phyloP scores from a whole-genome alignment of 2,888 invertebrate genomes.

The Dasypolia templi region DNA sequence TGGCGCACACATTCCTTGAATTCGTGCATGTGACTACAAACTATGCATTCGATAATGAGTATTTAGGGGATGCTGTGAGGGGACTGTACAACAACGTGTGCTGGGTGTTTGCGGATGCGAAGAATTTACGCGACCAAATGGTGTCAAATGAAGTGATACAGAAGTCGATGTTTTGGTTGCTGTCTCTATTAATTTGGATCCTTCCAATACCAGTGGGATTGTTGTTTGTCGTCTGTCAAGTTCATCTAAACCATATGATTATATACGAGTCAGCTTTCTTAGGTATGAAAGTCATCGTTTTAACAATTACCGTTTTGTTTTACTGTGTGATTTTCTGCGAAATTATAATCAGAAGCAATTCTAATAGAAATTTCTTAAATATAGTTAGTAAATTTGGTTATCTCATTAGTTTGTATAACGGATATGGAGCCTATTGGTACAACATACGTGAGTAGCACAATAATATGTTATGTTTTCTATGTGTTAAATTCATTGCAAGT shows the following conservation, averaged over 20 bases:
- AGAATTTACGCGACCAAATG: slow-evolving; percentile 80
- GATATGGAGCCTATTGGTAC: slow-evolving; percentile 75
- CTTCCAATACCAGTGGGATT: slow-evolving; percentile 71
- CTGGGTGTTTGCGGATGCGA: slow-evolving; percentile 81
- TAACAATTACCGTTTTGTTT: slow-evolving; percentile 72
- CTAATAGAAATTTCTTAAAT: slow-evolving; percentile 16
- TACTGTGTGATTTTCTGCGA: slow-evolving; percentile 75
- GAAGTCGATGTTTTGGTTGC: slow-evolving; percentile 62
- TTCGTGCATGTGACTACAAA: slow-evolving; percentile 23
- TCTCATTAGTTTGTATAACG: slow-evolving; percentile 75
- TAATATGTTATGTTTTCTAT: slow-evolving; percentile 69
- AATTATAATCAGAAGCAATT: slow-evolving; percentile 58
- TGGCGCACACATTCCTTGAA: slow-evolving; percentile 73
- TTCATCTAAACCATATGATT: no score
- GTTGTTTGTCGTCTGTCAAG: slow-evolving; percentile 13
- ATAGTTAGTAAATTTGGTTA: slow-evolving; percentile 60
- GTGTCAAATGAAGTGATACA: slow-evolving; percentile 72
- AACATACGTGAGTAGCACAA: neutral
- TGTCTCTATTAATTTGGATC: slow-evolving; percentile 71
- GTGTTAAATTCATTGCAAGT: slow-evolving; percentile 67
- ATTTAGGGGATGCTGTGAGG: neutral
- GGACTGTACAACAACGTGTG: slow-evolving; percentile 71
- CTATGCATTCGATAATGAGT: neutral
- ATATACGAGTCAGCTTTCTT: slow-evolving; percentile 68
- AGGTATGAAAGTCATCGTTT: slow-evolving; percentile 72